phyloP scores from a whole-genome alignment of 2,113 vertebrate species.

The Silurus meridionalis region DNA sequence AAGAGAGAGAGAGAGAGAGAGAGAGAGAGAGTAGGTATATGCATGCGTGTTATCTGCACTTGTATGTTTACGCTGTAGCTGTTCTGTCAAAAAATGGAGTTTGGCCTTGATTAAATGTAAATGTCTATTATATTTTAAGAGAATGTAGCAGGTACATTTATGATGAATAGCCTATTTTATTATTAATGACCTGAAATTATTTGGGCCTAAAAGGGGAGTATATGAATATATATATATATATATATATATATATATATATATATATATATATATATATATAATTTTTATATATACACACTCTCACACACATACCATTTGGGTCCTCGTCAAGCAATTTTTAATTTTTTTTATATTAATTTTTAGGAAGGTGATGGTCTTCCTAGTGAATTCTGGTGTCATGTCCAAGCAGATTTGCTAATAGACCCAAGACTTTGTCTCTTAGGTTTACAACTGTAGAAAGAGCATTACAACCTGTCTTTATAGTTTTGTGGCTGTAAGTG shows the following conservation, averaged over 20 bases:
- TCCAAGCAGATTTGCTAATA: conserved; percentile 6
- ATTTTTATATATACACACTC: too few species aligned
- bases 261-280: too few species aligned
- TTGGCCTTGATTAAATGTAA: not conserved
- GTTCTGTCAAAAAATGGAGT: not conserved
- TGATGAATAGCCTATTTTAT: not conserved
- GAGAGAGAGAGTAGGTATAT: not conserved
- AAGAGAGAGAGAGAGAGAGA: not conserved
- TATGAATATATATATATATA: too few species aligned
- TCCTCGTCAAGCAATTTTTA: conserved; percentile 35
- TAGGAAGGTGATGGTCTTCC: conserved; percentile 27
- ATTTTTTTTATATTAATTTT: not conserved
- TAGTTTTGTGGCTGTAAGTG: not conserved
- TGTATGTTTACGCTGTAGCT: not conserved
- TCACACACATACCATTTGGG: not conserved
- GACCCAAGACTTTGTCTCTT: conserved; percentile 14
- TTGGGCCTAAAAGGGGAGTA: too few species aligned
- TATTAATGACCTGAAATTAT: too few species aligned
- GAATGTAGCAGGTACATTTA: not conserved
- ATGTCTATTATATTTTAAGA: not conserved
- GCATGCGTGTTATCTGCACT: not conserved
- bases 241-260: too few species aligned
- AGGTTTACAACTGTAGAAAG: not conserved
- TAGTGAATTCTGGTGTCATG: conserved; percentile 35
- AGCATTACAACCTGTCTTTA: not conserved